A percentile compares a stretch with the other conserved stretches of the same genome.
phyloP scores from a whole-genome alignment of 1,140 invertebrate genomes.

The Drosophila truncata region DNA sequence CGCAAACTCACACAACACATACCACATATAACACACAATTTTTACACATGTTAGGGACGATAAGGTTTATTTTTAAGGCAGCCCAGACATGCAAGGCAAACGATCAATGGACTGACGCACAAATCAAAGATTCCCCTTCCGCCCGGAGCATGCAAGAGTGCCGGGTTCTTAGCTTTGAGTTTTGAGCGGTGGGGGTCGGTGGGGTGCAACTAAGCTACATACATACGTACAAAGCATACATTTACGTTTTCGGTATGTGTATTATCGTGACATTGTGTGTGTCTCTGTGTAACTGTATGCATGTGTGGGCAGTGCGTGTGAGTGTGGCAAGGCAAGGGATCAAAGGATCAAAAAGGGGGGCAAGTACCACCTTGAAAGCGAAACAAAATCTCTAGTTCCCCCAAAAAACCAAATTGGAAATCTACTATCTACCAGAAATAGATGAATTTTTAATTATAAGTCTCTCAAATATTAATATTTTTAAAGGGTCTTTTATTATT shows the following conservation, averaged over 20 bases:
- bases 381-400: neutral
- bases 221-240: conserved; percentile 32
- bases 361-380: conserved; percentile 1
- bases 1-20: conserved; percentile 9
- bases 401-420: neutral
- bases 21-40: neutral
- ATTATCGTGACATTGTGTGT: conserved; percentile 13
- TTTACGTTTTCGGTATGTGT: conserved; percentile 25
- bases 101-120: conserved; percentile 47
- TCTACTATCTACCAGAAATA: neutral
- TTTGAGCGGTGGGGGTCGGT: neutral
- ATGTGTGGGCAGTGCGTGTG: conserved; percentile 52
- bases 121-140: conserved; percentile 35
- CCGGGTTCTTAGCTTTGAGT: neutral
- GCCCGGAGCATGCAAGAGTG: conserved; percentile 24
- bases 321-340: conserved; percentile 47
- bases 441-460: neutral
- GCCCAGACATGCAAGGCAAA: conserved; percentile 33
- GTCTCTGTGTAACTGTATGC: conserved; percentile 41
- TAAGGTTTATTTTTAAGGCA: conserved; percentile 43
- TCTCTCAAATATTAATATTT: neutral
- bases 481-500: no score
- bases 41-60: conserved; percentile 11
- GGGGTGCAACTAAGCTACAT: conserved; percentile 32
- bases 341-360: conserved; percentile 7